Conservation (phyloP, 2,113 vertebrate genomes). For the Aviceda subcristata region DNA sequence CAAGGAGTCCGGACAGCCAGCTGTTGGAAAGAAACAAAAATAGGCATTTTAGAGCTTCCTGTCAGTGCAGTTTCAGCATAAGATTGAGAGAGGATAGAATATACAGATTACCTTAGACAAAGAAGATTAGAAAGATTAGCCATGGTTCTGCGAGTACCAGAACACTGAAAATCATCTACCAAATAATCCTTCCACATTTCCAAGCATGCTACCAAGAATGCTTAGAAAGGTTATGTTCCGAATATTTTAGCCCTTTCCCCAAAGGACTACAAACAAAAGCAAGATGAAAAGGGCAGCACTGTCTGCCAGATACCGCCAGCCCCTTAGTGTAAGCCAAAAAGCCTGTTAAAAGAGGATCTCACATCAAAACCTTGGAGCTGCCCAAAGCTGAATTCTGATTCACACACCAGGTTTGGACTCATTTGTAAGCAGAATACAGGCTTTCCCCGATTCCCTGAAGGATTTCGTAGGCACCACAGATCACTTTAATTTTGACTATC, state of each 20-base stretch:
- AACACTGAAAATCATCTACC: constrained; percentile 27
- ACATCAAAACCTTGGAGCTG: neutral
- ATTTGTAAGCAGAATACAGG: neutral
- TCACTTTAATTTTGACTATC: neutral
- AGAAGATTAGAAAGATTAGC: constrained; percentile 62
- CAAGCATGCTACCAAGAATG: neutral
- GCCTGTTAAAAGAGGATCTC: constrained; percentile 30
- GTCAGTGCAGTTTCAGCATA: neutral
- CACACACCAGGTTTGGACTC: neutral
- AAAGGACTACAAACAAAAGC: constrained; percentile 40
- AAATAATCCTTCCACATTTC: constrained; percentile 38
- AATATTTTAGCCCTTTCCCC: constrained; percentile 46
- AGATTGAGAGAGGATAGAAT: constrained; percentile 1
- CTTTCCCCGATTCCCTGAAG: neutral
- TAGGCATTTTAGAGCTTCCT: neutral
- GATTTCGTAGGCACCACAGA: neutral
- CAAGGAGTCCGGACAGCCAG: constrained; percentile 85
- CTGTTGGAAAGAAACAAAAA: constrained; percentile 73
- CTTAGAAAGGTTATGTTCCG: constrained; percentile 27
- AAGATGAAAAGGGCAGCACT: constrained; percentile 43
- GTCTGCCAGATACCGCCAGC: neutral
- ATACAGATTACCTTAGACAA: constrained; percentile 42
- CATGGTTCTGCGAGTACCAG: neutral
- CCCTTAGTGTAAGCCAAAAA: neutral
- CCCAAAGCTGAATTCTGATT: constrained; percentile 16